Evolutionary conservation across 2,888 invertebrate genomes (phyloP), one percentile per base, ranked within the genome.

Genomic region (Leptopilina syphax): DNA sequence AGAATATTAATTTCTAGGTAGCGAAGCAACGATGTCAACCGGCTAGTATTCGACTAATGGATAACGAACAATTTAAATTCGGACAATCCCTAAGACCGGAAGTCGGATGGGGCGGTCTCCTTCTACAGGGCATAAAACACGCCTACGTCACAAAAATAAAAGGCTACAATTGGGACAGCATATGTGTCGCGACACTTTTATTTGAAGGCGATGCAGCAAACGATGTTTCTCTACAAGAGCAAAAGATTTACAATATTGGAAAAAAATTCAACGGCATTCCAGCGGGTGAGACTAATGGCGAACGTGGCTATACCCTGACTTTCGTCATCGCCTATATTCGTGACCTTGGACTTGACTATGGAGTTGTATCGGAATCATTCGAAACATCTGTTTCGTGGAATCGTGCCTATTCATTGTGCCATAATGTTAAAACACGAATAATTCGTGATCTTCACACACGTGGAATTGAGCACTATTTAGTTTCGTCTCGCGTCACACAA

Each of bases 361-460:
- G 95, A 84, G 94, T 98, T 24, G 95, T 99, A 1, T 96, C 98
- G 0, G 99, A 99, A 92, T 99, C 99, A 0, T 99, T 99, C 93
- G 99, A 99, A 93, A 99, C 99, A 0, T 99, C 99, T 0, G 98
- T 98, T 1, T 97, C 99, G 1, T 99, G 99, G 99, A 97, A 98
- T 92, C 95, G 97, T 78, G 95, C 97, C 12, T 92, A 96, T 47
- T 93, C 95, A 18, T 93, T 99, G 60, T 98, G 98, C 90, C 93
- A 94, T 78, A 98, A 98, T 93, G 98, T 99, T 6, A 99, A 99
- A 91, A 94, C 95, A 79, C 93, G 97, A 76, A 93, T 99, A 4
- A 92, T 93, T 0, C 84, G 92, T 83, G 95, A 96, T 90, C 96
- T 96, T 89, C 89, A 89, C 79, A 92, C 91, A 18, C 92, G 93